Evolutionary conservation across 2,888 invertebrate species (phyloP).

Genomic region (Tinea pellionella): DNA sequence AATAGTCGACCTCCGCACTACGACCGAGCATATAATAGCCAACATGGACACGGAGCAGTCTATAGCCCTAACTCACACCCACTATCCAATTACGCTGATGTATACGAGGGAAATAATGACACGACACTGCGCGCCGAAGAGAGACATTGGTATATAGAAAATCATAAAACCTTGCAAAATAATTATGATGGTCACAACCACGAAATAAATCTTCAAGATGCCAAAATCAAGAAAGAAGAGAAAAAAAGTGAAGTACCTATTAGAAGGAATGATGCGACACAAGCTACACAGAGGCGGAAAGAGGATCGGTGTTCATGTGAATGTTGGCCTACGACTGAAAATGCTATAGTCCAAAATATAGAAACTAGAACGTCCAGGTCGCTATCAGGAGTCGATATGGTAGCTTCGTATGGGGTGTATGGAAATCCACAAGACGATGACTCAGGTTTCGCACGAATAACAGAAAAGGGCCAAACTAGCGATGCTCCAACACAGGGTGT

Average conservation of each 20-base stretch:
- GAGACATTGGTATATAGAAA: constrained; percentile 65
- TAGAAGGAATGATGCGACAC: constrained; percentile 45
- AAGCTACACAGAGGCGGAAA: constrained; percentile 52
- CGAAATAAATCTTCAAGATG: constrained; percentile 53
- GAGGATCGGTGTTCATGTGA: constrained; percentile 65
- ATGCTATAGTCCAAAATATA: constrained; percentile 44
- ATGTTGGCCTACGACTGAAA: constrained; percentile 63
- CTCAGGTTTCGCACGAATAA: constrained; percentile 54
- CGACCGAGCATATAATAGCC: constrained; percentile 51
- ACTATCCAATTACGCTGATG: constrained; percentile 60
- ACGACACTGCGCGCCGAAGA: constrained; percentile 64
- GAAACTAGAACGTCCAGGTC: constrained; percentile 54
- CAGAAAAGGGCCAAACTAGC: constrained; percentile 50
- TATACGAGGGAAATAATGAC: constrained; percentile 65
- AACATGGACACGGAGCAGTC: constrained; percentile 41
- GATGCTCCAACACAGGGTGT: constrained; percentile 62
- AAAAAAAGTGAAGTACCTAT: constrained; percentile 51
- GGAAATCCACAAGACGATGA: constrained; percentile 62
- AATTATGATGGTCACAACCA: constrained; percentile 40
- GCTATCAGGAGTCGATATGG: constrained; percentile 62
- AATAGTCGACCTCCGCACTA: constrained; percentile 58
- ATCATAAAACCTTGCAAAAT: constrained; percentile 58
- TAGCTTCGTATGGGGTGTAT: constrained; percentile 66
- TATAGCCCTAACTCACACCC: constrained; percentile 60
- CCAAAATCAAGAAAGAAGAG: constrained; percentile 61